Evolutionary conservation across 2,888 invertebrate genomes (phyloP).

Genomic region (Nasonia oneida): DNA sequence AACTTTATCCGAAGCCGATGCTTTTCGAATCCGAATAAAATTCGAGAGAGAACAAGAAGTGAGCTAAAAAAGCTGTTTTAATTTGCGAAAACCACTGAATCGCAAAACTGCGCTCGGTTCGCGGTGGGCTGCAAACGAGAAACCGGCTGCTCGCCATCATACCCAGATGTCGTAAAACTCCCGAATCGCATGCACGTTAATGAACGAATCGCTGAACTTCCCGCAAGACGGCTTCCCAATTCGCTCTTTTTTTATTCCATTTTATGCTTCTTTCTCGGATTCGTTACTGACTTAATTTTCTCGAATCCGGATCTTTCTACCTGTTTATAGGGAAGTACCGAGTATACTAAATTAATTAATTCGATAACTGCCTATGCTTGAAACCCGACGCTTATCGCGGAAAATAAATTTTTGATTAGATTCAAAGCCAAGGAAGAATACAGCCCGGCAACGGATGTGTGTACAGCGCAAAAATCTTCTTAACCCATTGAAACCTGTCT

Average conservation of each 20-base stretch:
- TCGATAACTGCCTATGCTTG: too few relatives aligned
- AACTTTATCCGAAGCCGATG: background rate
- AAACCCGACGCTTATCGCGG: too few relatives aligned
- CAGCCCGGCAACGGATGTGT: too few relatives aligned
- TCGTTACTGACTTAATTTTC: background rate
- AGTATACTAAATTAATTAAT: too few relatives aligned
- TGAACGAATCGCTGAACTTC: background rate
- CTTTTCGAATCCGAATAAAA: background rate
- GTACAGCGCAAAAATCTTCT: too few relatives aligned
- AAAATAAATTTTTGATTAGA: too few relatives aligned
- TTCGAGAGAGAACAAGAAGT: background rate
- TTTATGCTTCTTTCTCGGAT: background rate
- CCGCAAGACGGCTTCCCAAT: background rate
- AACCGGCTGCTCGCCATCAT: background rate
- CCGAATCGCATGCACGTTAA: constrained; percentile 24
- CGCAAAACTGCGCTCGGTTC: background rate
- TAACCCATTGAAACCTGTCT: too few relatives aligned
- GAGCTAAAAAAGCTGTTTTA: background rate
- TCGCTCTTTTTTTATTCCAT: background rate
- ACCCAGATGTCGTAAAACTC: background rate
- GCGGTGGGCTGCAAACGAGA: background rate
- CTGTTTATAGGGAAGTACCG: too few relatives aligned
- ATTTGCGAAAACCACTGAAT: background rate
- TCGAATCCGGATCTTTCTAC: background rate
- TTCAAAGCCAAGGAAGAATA: too few relatives aligned